Conservation (phyloP, 2,113 vertebrate genomes). For the Sciurus niger region DNA sequence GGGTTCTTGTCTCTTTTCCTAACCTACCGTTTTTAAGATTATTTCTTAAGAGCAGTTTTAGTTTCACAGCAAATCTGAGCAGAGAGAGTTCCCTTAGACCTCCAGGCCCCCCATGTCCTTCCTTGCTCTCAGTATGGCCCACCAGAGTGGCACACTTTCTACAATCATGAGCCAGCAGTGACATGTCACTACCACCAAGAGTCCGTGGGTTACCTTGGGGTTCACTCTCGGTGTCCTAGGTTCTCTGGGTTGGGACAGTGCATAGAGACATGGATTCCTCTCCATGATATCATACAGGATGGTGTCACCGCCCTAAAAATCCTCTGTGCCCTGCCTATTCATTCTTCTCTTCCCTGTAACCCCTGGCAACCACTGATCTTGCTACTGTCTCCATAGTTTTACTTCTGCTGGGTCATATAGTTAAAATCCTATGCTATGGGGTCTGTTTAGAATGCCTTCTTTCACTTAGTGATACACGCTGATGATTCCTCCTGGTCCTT, state of each 20-base stretch:
- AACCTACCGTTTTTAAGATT: neutral
- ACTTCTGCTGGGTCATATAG: neutral
- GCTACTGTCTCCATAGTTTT: neutral
- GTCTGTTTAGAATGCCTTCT: neutral
- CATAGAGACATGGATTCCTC: too few relatives aligned
- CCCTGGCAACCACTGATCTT: neutral
- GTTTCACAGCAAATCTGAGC: neutral
- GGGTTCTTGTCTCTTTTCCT: neutral
- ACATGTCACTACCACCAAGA: neutral
- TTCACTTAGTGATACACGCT: neutral
- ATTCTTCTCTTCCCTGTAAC: neutral
- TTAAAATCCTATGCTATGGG: neutral
- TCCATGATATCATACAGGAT: neutral
- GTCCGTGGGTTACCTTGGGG: neutral
- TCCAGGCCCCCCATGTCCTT: neutral
- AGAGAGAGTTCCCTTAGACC: neutral
- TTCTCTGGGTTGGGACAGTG: neutral
- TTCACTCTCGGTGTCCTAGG: neutral
- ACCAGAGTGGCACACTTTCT: neutral
- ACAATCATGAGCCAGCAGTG: neutral
- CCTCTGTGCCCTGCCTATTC: neutral
- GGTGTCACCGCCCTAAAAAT: neutral
- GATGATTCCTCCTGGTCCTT: neutral
- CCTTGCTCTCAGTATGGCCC: neutral
- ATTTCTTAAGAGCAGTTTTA: neutral